Conservation (phyloP, 1,140 invertebrate genomes). For the Pachypeltis micranthus region DNA sequence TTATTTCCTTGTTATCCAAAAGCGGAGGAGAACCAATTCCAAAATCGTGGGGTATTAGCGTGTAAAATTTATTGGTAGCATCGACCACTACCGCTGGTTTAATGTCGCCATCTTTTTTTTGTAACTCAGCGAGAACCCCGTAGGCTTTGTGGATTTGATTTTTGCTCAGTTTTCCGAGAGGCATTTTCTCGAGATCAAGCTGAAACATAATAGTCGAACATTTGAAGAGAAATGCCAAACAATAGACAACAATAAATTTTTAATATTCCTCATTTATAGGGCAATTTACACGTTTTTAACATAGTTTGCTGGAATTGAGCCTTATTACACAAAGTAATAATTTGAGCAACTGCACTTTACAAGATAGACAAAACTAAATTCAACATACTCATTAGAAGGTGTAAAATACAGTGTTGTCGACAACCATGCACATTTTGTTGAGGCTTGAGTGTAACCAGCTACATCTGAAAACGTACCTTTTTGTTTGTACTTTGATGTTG, state of each 20-base stretch:
- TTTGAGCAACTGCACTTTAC: no score
- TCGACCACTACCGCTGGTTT: conserved; percentile 49
- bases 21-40: conserved; percentile 72
- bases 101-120: conserved; percentile 41
- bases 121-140: conserved; percentile 63
- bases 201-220: conserved; percentile 31
- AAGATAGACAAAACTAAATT: no score
- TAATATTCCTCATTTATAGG: neutral
- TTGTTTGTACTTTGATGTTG: no score
- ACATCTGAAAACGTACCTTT: no score
- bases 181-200: conserved; percentile 95
- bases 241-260: neutral
- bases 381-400: no score
- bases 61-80: conserved; percentile 85
- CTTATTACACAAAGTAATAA: no score
- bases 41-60: conserved; percentile 89
- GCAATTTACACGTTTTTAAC: no score
- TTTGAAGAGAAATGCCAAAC: neutral
- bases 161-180: conserved; percentile 87
- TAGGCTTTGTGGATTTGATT: conserved; percentile 83
- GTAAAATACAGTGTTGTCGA: no score
- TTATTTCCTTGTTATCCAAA: conserved; percentile 58
- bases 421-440: no score
- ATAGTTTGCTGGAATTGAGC: no score
- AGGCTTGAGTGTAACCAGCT: no score